These are phyloP conservation scores for Psittacula cyanocephala DNA, from an alignment of 2,113 vertebrate species.

Conservation along the genomic window DNA sequence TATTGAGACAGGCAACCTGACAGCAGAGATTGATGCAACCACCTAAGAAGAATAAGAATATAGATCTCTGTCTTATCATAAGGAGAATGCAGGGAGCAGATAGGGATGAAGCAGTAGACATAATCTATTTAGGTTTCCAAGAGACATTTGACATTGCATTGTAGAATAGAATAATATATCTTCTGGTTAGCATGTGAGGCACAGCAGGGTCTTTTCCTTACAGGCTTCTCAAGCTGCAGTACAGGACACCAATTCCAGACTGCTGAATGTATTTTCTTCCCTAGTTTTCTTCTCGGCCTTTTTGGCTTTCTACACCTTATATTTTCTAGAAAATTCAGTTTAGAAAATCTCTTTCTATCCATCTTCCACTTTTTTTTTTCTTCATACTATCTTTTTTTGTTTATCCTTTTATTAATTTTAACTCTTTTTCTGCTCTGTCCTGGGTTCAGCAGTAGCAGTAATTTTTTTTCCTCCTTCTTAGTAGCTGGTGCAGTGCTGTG, in stretches of 20 bases:
- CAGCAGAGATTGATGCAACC: constrained; percentile 64
- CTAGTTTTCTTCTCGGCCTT: background rate
- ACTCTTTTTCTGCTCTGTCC: background rate
- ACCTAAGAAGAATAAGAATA: constrained; percentile 67
- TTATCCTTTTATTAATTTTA: background rate
- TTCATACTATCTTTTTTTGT: background rate
- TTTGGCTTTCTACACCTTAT: background rate
- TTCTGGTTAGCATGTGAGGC: background rate
- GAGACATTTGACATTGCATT: constrained; percentile 51
- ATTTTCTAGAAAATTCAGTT: background rate
- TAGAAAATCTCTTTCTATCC: background rate
- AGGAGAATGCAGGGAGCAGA: constrained; percentile 52
- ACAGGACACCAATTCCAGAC: background rate
- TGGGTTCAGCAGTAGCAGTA: too few relatives aligned
- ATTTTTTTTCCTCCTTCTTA: too few relatives aligned
- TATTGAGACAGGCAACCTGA: constrained; percentile 51
- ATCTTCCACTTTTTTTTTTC: background rate
- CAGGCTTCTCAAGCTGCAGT: background rate
- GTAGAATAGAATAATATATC: constrained; percentile 44
- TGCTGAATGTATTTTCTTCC: background rate
- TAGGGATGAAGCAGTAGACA: constrained; percentile 38
- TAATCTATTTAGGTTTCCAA: constrained; percentile 65
- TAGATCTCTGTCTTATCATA: constrained; percentile 69
- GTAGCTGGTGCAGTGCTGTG: too few relatives aligned
- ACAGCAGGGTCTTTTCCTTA: background rate